These are phyloP conservation scores for Platanista minor DNA, from an alignment of 2,113 vertebrate genomes.

Conservation along the genomic window DNA sequence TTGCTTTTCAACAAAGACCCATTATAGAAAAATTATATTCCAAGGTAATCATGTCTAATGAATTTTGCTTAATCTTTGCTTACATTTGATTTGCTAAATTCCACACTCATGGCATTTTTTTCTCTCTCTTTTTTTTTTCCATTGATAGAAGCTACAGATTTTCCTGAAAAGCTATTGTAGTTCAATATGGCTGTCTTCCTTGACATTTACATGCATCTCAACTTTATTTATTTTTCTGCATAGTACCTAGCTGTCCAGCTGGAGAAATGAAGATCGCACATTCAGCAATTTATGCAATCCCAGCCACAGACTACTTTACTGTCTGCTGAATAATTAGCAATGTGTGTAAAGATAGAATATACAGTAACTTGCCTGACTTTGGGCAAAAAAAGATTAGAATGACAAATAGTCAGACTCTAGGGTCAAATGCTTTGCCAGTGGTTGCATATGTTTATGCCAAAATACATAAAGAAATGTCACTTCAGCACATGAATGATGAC, in stretches of 20 bases:
- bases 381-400: slow-evolving; percentile 83
- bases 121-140: background rate
- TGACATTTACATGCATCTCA: slow-evolving; percentile 74
- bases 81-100: slow-evolving; percentile 68
- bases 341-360: slow-evolving; percentile 74
- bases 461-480: slow-evolving; percentile 91
- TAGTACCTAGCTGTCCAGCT: slow-evolving; percentile 67
- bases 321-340: slow-evolving; percentile 84
- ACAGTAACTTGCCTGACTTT: slow-evolving; percentile 83
- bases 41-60: slow-evolving; percentile 54
- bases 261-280: slow-evolving; percentile 75
- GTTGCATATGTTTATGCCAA: slow-evolving; percentile 91
- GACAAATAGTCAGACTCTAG: slow-evolving; percentile 88
- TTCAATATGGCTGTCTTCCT: slow-evolving; percentile 68
- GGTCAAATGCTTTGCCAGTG: slow-evolving; percentile 89
- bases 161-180: slow-evolving; percentile 65
- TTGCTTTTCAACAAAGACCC: slow-evolving; percentile 75
- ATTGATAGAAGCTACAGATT: slow-evolving; percentile 55
- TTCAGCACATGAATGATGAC: slow-evolving; percentile 89
- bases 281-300: slow-evolving; percentile 77
- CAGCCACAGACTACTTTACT: slow-evolving; percentile 76
- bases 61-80: slow-evolving; percentile 74
- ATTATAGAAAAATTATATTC: slow-evolving; percentile 76
- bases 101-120: slow-evolving; percentile 23
- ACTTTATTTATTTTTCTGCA: slow-evolving; percentile 79